Evolutionary conservation across 2,888 invertebrate genomes (phyloP).

Genomic region (Macropis europaea): DNA sequence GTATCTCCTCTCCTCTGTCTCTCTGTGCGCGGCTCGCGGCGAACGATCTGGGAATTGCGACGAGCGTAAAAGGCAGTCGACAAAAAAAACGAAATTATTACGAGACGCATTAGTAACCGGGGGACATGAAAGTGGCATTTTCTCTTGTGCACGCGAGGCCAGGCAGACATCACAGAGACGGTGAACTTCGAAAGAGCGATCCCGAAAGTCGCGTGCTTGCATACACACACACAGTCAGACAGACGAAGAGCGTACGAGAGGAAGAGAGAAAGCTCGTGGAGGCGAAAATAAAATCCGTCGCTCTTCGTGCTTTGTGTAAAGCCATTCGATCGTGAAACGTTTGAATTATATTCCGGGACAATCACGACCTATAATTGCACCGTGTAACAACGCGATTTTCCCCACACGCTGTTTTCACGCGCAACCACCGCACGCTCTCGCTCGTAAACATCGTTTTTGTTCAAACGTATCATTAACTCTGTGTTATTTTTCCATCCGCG

Average conservation of each 20-base stretch:
- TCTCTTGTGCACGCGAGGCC: constrained; percentile 57
- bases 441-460: constrained; percentile 22
- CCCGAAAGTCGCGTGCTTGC: constrained; percentile 52
- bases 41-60: constrained; percentile 33
- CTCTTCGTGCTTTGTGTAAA: background rate
- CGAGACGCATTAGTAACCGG: constrained; percentile 61
- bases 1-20: background rate
- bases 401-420: background rate
- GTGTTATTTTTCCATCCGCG: background rate
- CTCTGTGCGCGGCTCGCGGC: background rate
- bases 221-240: no score
- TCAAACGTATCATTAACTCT: constrained; percentile 19
- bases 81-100: constrained; percentile 59
- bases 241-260: background rate
- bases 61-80: constrained; percentile 40
- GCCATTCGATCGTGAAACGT: constrained; percentile 19
- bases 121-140: constrained; percentile 67
- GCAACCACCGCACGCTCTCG: background rate
- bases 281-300: background rate
- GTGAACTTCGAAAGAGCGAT: constrained; percentile 66
- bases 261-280: background rate
- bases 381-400: background rate
- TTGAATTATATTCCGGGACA: constrained; percentile 19
- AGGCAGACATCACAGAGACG: constrained; percentile 67
- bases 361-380: constrained; percentile 17